Percentiles rank a stretch among this genome's conserved stretches.
phyloP scores from a whole-genome alignment of 2,113 vertebrate species.

The Illadopsis cleaveri region DNA sequence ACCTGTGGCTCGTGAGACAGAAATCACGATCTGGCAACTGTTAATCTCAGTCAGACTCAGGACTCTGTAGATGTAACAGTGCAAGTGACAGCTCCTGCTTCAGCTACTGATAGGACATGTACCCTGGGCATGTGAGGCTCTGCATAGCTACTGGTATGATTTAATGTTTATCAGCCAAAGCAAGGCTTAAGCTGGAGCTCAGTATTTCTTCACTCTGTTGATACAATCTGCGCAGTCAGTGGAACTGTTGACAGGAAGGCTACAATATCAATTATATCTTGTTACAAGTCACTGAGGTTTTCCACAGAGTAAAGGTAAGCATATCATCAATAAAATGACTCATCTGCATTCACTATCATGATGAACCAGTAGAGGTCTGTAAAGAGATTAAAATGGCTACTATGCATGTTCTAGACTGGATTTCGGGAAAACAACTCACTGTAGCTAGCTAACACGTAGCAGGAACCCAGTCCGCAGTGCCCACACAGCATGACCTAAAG shows the following conservation, averaged over 20 bases:
- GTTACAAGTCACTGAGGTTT: neutral
- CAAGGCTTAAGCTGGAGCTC: neutral
- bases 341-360: neutral
- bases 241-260: neutral
- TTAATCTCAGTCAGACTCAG: neutral
- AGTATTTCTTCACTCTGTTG: neutral
- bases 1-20: slow-evolving; percentile 9
- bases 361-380: slow-evolving; percentile 2
- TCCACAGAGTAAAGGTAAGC: neutral
- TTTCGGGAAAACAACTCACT: neutral
- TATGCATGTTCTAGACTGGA: neutral
- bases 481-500: neutral
- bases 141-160: neutral
- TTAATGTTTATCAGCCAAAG: neutral
- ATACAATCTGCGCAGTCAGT: neutral
- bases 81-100: slow-evolving; percentile 6
- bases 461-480: neutral
- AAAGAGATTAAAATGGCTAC: neutral
- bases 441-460: neutral
- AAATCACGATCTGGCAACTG: neutral
- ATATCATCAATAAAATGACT: neutral
- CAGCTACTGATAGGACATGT: neutral
- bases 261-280: neutral
- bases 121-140: neutral
- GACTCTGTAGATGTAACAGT: neutral